Conservation (phyloP, 2,797 vertebrate species). For the Acanthurus lineatus region DNA sequence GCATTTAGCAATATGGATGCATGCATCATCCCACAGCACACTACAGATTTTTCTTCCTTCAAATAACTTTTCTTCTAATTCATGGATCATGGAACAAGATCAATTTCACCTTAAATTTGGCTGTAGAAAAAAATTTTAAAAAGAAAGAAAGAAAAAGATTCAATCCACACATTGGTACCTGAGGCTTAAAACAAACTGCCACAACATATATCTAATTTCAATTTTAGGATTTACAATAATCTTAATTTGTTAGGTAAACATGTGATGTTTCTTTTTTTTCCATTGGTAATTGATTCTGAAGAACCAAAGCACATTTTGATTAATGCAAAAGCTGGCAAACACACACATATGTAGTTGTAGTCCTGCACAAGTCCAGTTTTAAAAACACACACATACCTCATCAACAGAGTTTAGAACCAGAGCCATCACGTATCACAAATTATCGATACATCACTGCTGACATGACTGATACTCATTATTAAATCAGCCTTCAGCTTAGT, state of each 20-base stretch:
- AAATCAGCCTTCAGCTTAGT: no score
- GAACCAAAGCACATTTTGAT: not conserved
- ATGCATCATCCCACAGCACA: not conserved
- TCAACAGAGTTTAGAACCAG: not conserved
- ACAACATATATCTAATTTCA: not conserved
- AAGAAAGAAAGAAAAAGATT: no score
- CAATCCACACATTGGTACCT: not conserved
- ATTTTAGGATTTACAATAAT: not conserved
- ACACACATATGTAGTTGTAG: not conserved
- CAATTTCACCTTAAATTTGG: not conserved
- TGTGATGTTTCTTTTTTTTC: not conserved
- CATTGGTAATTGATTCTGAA: not conserved
- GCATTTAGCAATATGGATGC: conserved; percentile 16
- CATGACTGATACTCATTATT: no score
- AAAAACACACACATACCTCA: not conserved
- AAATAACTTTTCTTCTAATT: conserved; percentile 16
- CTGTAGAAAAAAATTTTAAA: conserved; percentile 6
- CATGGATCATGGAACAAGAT: conserved; percentile 9
- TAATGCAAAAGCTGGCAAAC: not conserved
- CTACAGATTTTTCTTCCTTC: not conserved
- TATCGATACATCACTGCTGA: not conserved
- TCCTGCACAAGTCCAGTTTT: not conserved
- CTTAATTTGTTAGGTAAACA: not conserved
- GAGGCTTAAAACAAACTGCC: not conserved
- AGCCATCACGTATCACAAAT: not conserved